Conservation (phyloP, 2,888 invertebrate genomes). For the Atethmia centrago region DNA sequence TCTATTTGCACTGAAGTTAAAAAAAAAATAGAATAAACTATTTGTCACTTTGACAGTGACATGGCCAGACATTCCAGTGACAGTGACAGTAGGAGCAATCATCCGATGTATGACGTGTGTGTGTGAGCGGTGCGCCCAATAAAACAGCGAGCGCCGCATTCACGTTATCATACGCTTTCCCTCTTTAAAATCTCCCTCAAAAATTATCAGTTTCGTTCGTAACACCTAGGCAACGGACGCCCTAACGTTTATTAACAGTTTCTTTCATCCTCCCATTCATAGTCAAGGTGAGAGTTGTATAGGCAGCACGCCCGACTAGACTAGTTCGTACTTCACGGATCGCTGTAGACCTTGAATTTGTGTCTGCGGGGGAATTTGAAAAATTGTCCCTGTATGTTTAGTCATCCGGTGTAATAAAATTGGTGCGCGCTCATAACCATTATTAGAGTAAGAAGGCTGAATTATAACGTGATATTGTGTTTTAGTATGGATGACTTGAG, state of each 20-base stretch:
- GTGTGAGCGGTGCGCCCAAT: slow-evolving; percentile 68
- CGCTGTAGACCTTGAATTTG: slow-evolving; percentile 68
- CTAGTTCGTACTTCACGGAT: slow-evolving; percentile 64
- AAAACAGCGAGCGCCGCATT: slow-evolving; percentile 70
- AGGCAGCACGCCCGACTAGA: slow-evolving; percentile 56
- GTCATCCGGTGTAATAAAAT: slow-evolving; percentile 76
- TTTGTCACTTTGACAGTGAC: slow-evolving; percentile 35
- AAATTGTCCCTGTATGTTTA: slow-evolving; percentile 74
- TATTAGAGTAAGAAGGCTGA: slow-evolving; percentile 58
- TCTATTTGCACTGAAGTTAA: background rate
- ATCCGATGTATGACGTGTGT: slow-evolving; percentile 63
- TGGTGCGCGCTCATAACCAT: slow-evolving; percentile 63
- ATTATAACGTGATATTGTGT: slow-evolving; percentile 72
- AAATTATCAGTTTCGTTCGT: slow-evolving; percentile 68
- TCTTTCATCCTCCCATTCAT: slow-evolving; percentile 63
- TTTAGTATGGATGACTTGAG: slow-evolving; percentile 89
- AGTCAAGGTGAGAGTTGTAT: slow-evolving; percentile 75
- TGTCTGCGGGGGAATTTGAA: slow-evolving; percentile 72
- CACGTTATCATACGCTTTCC: slow-evolving; percentile 72
- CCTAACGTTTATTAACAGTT: slow-evolving; percentile 45
- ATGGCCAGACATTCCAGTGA: background rate
- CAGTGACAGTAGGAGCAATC: slow-evolving; percentile 53
- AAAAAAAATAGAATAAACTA: background rate
- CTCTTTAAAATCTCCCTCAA: slow-evolving; percentile 62
- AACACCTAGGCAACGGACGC: slow-evolving; percentile 64